A percentile compares a stretch with the other conserved stretches of the same genome.
phyloP scores from a whole-genome alignment of 2,113 vertebrate species.

The Atlantisia rogersi region DNA sequence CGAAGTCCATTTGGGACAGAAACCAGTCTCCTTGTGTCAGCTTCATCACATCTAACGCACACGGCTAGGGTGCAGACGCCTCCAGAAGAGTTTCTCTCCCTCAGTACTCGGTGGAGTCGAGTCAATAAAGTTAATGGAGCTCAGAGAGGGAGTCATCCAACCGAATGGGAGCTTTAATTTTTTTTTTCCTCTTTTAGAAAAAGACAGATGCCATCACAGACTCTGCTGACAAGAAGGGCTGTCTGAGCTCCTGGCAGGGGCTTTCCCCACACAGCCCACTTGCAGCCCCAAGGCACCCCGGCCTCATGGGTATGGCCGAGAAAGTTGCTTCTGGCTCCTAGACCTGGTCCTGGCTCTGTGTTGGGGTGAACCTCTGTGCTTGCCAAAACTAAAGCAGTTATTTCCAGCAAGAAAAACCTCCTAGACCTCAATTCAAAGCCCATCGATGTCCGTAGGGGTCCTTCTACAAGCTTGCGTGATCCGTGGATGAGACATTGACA shows the following conservation, averaged over 20 bases:
- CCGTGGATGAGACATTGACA: neutral
- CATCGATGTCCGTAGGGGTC: neutral
- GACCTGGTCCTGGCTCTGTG: neutral
- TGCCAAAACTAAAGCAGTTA: neutral
- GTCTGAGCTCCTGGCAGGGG: neutral
- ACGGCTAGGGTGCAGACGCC: fast-evolving
- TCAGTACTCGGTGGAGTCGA: neutral
- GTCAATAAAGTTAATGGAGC: constrained; percentile 46
- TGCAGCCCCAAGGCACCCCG: neutral
- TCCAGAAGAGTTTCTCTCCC: neutral
- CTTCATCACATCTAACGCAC: neutral
- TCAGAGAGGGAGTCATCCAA: neutral
- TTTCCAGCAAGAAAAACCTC: neutral
- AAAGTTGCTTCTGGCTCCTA: neutral
- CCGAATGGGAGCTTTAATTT: neutral
- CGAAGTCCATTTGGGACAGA: neutral
- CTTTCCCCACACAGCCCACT: neutral
- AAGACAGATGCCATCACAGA: neutral
- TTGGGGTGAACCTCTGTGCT: fast-evolving
- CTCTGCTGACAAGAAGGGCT: neutral
- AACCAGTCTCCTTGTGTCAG: neutral
- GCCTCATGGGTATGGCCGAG: neutral
- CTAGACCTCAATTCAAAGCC: neutral
- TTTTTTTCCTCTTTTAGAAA: neutral
- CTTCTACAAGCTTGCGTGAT: neutral